These are phyloP conservation scores for Turdus rufiventris DNA, from an alignment of 2,113 vertebrate species.

Conservation along the genomic window DNA sequence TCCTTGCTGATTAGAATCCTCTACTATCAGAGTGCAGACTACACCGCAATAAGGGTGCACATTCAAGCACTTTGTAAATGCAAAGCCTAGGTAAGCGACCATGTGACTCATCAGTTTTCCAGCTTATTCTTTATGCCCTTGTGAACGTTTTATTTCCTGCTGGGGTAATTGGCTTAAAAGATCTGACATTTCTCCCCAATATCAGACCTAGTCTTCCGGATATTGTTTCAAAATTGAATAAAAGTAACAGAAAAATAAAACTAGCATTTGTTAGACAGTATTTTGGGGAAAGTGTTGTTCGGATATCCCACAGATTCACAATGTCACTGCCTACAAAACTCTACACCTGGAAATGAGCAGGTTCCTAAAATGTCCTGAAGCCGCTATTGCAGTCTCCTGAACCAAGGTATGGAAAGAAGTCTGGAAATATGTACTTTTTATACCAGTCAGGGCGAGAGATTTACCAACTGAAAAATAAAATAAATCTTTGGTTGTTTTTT, in stretches of 20 bases:
- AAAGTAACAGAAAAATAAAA: neutral
- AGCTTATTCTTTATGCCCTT: neutral
- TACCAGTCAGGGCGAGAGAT: neutral
- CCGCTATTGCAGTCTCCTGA: neutral
- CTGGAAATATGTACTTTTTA: neutral
- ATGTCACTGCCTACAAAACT: neutral
- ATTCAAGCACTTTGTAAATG: neutral
- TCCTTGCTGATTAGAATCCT: neutral
- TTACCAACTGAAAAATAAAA: neutral
- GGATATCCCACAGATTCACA: neutral
- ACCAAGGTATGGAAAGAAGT: neutral
- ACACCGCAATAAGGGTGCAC: neutral
- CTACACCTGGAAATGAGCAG: neutral
- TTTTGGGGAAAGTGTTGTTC: neutral
- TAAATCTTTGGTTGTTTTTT: neutral
- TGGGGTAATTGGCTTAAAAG: neutral
- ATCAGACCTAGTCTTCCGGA: neutral
- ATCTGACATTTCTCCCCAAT: neutral
- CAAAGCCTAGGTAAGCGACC: neutral
- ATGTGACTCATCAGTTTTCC: neutral
- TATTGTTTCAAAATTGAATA: neutral
- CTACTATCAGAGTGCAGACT: neutral
- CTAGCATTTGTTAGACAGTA: neutral
- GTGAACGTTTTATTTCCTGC: neutral
- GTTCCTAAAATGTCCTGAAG: neutral